Evolutionary conservation across 2,888 invertebrate genomes (phyloP), one percentile per base, ranked within the genome.

Genomic region (Carcina quercana): DNA sequence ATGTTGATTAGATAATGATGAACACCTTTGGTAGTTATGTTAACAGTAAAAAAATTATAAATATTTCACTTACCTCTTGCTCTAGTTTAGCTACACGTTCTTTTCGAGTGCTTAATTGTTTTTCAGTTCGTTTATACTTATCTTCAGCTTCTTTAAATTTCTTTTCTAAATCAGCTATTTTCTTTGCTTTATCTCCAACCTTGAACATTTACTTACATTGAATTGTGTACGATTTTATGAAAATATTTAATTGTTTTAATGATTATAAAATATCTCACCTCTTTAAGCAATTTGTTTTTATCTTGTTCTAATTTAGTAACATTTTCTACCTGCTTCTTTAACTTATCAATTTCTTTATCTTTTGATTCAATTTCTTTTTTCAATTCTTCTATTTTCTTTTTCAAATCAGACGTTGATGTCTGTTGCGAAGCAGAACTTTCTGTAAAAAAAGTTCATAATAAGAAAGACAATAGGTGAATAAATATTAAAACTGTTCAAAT

Each of bases 131-230:
- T 52, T 85, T 88, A 28, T 72, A 74, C 64, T 87, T 90, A n/a
- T 89, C 89, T 43, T 91, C 91, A 12, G 85, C 65, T 45, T 90
- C 89, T 54, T 88, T 89, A 1, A 89, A 50, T 68, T 90, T 89
- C 49, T 87, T 87, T 61, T 91, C 91, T 48, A 89, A 59, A 24
- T 91, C 90, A 22, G 69, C 63, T 27, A 89, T 68, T 53, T 89
- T 90, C 42, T 86, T 86, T 22, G 85, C 68, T 53, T 89, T 88
- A 46, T 88, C 88, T 40, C 87, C 87, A 30, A 87, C 75, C 90
- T 90, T 11, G 15, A 15, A 15, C 21, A 30, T 5, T 13, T 13
- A 20, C 22, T 5, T 17, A 17, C 7, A 17, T 5, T 5, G 19
- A 19, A 24, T 4, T 24, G 11, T 12, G 11, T 24, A 10, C 7